phyloP scores from a whole-genome alignment of 2,797 vertebrate species.

The Propithecus perrieri region DNA sequence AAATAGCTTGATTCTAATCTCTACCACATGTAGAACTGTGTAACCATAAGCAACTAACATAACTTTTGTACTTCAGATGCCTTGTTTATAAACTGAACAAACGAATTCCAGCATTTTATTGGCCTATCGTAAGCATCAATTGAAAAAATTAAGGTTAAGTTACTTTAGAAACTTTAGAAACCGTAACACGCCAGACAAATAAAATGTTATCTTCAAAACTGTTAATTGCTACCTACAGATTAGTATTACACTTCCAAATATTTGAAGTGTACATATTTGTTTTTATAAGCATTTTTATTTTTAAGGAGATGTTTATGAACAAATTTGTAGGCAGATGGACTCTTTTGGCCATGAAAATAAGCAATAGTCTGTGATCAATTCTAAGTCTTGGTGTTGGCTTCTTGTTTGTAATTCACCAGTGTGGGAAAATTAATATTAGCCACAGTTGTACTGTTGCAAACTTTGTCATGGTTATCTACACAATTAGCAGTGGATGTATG shows the following conservation, averaged over 20 bases:
- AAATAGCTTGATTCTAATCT: conserved; percentile 20
- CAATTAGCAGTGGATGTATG: neutral
- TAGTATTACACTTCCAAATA: conserved; percentile 13
- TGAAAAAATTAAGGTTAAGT: neutral
- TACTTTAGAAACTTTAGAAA: conserved; percentile 35
- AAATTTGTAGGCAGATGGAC: neutral
- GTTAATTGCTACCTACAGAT: neutral
- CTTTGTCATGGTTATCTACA: neutral
- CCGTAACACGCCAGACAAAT: neutral
- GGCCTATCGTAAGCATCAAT: neutral
- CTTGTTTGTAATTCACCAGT: neutral
- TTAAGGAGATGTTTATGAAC: conserved; percentile 24
- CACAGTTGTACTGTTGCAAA: neutral
- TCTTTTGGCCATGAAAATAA: neutral
- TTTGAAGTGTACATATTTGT: neutral
- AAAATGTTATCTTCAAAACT: neutral
- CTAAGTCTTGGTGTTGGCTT: neutral
- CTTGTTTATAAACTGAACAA: conserved; percentile 29
- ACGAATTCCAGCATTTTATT: neutral
- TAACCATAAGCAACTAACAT: neutral
- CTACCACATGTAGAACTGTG: neutral
- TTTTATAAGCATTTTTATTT: neutral
- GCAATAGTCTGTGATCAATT: neutral
- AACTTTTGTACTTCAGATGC: neutral
- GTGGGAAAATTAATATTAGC: neutral